These are phyloP conservation scores for Macropus fuliginosus DNA, from an alignment of 2,797 vertebrate species.

Conservation along the genomic window DNA sequence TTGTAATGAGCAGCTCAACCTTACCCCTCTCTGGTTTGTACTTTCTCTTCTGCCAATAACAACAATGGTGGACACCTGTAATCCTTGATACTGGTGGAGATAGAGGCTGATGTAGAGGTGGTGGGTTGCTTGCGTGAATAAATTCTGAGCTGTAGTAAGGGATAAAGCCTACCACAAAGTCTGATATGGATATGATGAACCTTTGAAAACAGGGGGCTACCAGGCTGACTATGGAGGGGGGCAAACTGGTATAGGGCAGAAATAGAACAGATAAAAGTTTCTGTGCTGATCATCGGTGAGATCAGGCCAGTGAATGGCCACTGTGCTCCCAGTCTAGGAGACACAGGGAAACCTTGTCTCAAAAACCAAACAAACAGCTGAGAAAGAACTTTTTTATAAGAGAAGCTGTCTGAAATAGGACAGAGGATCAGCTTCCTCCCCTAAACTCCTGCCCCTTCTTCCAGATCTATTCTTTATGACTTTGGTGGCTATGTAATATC, in stretches of 20 bases:
- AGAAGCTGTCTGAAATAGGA: background rate
- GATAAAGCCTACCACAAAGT: background rate
- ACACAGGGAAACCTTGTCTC: background rate
- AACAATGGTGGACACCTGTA: background rate
- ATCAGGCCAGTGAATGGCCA: background rate
- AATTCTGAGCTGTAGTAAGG: background rate
- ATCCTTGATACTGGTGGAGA: background rate
- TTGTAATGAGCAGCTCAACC: slow-evolving; percentile 11
- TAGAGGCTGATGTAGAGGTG: background rate
- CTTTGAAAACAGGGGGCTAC: background rate
- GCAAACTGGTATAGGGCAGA: background rate
- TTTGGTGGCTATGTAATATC: background rate
- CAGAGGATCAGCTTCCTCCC: background rate
- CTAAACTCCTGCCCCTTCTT: background rate
- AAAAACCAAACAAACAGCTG: background rate
- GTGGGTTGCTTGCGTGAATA: background rate
- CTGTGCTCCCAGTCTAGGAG: background rate
- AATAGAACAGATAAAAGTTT: background rate
- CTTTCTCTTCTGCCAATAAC: background rate
- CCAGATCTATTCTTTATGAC: background rate
- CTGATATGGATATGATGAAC: background rate
- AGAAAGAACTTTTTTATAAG: background rate
- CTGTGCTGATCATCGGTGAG: background rate
- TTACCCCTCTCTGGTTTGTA: background rate
- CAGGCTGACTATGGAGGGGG: background rate